Percentiles rank a stretch among this genome's conserved stretches.
phyloP scores from a whole-genome alignment of 2,113 vertebrate species.

The Spea multiplicata region DNA sequence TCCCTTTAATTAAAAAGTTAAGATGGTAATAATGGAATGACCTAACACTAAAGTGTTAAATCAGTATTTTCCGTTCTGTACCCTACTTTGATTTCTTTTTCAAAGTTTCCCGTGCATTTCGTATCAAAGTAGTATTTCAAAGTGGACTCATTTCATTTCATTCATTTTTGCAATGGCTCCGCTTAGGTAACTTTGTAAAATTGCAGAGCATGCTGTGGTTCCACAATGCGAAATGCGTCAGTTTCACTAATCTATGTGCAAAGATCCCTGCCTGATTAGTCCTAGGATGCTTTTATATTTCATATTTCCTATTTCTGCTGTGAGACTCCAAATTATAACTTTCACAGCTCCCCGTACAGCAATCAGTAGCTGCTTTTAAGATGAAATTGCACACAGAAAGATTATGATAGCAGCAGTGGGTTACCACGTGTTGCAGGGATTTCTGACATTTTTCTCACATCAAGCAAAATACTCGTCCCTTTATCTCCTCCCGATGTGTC shows the following conservation, averaged over 20 bases:
- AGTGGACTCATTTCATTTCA: too few species aligned
- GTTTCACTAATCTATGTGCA: neutral
- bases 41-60: too few species aligned
- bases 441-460: constrained; percentile 26
- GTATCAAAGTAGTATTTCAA: too few species aligned
- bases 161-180: too few species aligned
- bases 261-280: neutral
- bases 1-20: too few species aligned
- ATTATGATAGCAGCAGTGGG: constrained; percentile 31
- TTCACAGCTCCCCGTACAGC: constrained; percentile 7
- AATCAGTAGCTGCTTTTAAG: constrained; percentile 33
- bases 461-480: constrained; percentile 31
- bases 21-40: too few species aligned
- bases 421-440: constrained; percentile 9
- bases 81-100: too few species aligned
- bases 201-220: neutral
- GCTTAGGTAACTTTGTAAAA: neutral
- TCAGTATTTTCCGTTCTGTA: too few species aligned
- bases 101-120: too few species aligned
- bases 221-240: neutral
- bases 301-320: neutral
- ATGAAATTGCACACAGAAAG: constrained; percentile 22
- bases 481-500: constrained; percentile 36
- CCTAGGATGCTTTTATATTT: constrained; percentile 1
- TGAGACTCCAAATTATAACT: constrained; percentile 5